Conservation (phyloP, 2,888 invertebrate species). For the Cryptus armator region DNA sequence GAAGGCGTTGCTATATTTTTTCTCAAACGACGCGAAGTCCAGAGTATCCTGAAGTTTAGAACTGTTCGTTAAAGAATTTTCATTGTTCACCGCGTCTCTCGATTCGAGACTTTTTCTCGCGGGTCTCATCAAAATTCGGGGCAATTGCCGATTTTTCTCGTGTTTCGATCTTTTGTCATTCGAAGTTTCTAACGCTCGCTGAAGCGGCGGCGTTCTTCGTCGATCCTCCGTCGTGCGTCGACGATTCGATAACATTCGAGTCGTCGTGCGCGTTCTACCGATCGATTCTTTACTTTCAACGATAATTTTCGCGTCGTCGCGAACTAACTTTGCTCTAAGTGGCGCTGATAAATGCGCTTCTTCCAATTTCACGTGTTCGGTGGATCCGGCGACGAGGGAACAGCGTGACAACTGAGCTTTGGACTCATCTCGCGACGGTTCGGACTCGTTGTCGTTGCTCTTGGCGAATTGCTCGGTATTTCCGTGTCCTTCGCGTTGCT, state of each 20-base stretch:
- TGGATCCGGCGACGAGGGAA: constrained; percentile 74
- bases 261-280: neutral
- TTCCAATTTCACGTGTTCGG: constrained; percentile 85
- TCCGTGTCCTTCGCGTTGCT: constrained; percentile 7
- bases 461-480: neutral
- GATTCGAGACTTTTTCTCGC: constrained; percentile 62
- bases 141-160: constrained; percentile 43
- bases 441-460: constrained; percentile 26
- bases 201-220: neutral
- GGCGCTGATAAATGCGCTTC: constrained; percentile 85
- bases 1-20: constrained; percentile 5
- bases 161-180: neutral
- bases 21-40: constrained; percentile 1
- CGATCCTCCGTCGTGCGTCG: constrained; percentile 61
- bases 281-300: neutral
- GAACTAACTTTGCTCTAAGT: constrained; percentile 82
- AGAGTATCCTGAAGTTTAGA: neutral
- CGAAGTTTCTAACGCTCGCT: neutral
- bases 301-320: constrained; percentile 54
- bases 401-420: constrained; percentile 40
- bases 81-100: neutral
- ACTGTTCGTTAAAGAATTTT: neutral
- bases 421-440: constrained; percentile 52
- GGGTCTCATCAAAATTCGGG: constrained; percentile 64
- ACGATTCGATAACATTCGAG: constrained; percentile 47